Conservation (phyloP, 1,140 invertebrate species). For the Halesus radiatus region DNA sequence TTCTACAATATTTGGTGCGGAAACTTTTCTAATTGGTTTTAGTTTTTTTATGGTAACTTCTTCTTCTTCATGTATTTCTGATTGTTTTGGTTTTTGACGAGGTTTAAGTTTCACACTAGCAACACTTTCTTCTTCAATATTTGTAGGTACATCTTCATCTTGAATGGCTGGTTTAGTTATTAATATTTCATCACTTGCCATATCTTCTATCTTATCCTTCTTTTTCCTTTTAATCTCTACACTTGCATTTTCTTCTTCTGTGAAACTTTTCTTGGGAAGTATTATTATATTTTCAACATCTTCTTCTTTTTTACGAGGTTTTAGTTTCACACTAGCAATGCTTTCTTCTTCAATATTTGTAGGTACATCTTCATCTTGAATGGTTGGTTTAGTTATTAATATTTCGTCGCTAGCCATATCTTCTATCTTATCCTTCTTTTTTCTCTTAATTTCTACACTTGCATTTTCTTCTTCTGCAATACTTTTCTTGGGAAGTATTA, state of each 20-base stretch:
- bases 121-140: conserved; percentile 59
- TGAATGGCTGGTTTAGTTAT: conserved; percentile 54
- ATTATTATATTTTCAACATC: conserved; percentile 66
- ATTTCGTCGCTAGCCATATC: conserved; percentile 44
- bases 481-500: conserved; percentile 29
- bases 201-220: conserved; percentile 58
- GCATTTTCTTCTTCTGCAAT: conserved; percentile 58
- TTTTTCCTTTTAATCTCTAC: conserved; percentile 6
- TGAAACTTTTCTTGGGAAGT: conserved; percentile 36
- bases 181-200: conserved; percentile 51
- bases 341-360: conserved; percentile 60
- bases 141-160: conserved; percentile 59
- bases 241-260: conserved; percentile 57
- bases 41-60: conserved; percentile 82
- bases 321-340: conserved; percentile 44
- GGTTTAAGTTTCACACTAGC: conserved; percentile 45
- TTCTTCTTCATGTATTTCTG: conserved; percentile 80
- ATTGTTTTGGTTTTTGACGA: conserved; percentile 65
- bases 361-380: conserved; percentile 59
- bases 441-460: conserved; percentile 1
- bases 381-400: conserved; percentile 56
- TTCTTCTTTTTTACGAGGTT: conserved; percentile 66
- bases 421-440: conserved; percentile 58
- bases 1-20: conserved; percentile 76
- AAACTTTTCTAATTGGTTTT: conserved; percentile 75